Percentiles rank a stretch among this genome's conserved stretches.
Conservation (phyloP, 2,113 vertebrate genomes). For the Haemorhous mexicanus region DNA sequence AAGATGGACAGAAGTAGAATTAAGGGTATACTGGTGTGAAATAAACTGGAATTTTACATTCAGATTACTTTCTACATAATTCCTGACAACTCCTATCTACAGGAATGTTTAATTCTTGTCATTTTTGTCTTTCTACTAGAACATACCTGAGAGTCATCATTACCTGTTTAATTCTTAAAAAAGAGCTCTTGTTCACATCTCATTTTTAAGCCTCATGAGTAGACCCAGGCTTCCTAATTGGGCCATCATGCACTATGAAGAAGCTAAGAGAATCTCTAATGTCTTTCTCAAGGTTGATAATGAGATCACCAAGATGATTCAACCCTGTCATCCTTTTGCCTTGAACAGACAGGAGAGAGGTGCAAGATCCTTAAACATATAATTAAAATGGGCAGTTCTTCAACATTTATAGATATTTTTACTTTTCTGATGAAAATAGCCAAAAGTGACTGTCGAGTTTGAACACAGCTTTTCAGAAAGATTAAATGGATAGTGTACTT, state of each 20-base stretch:
- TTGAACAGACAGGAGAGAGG: background rate
- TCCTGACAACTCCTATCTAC: background rate
- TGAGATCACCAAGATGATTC: background rate
- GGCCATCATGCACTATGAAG: background rate
- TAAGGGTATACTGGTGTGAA: background rate
- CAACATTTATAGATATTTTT: background rate
- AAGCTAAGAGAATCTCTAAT: background rate
- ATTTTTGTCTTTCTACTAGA: background rate
- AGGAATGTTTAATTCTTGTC: background rate
- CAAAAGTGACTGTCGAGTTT: background rate
- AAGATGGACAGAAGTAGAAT: background rate
- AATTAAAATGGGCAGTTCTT: background rate
- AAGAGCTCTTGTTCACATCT: background rate
- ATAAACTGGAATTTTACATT: background rate
- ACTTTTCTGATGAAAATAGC: background rate
- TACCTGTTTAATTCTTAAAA: background rate
- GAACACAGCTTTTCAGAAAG: background rate
- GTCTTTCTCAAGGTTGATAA: background rate
- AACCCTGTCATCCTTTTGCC: background rate
- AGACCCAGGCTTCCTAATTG: background rate
- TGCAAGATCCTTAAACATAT: background rate
- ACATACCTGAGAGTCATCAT: background rate
- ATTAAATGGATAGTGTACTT: background rate
- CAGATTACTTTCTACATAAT: background rate
- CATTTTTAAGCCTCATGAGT: background rate